Evolutionary conservation across 2,797 vertebrate species (phyloP), one percentile per base, ranked within the genome.

Genomic region (Periophthalmus magnuspinnatus): DNA sequence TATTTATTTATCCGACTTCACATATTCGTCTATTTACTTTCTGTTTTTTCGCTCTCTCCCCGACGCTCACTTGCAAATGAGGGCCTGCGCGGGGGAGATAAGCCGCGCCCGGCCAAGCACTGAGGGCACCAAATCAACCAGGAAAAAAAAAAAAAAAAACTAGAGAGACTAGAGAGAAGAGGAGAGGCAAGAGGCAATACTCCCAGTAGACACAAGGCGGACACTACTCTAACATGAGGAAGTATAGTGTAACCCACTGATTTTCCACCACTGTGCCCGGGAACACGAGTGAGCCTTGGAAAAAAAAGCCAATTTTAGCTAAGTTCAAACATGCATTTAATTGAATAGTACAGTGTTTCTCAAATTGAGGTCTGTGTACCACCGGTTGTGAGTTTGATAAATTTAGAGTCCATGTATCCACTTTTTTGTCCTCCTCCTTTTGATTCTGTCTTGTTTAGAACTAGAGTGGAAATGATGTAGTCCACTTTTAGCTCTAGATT

Each of bases 61-160:
- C 79, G 75, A 75, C 68, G 82, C 86, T 89, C 75, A 81, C 90
- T 92, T 93, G 91, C 90, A 93, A 93, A 93, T 91, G 88, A 92
- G 90, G 88, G 91, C 89, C 90, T 94, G 93, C 73, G 72, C 63
- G 70, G 86, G 81, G 89, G 82, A 92, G 91, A 93, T 93, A 94
- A 93, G 89, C 80, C 75, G 80, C 84, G 84, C 83, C 89, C 84
- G 88, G 89, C 91, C 90, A 86, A 87, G 88, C 90, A 88, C 86
- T 72, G 83, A 87, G 89, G 90, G 90, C 91, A 89, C 80, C 79
- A 66, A 90, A 88, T 91, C 90, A 89, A 81, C 81, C 84, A 84
- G 84, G 85, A 86, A 80, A 81, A 79, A 78, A 79, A 80, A 67
- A 78, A 73, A 66, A 79, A 80, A 67, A 78, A 73, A 66, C n/a